phyloP scores from a whole-genome alignment of 2,888 invertebrate genomes.

The Ophion ellenae region DNA sequence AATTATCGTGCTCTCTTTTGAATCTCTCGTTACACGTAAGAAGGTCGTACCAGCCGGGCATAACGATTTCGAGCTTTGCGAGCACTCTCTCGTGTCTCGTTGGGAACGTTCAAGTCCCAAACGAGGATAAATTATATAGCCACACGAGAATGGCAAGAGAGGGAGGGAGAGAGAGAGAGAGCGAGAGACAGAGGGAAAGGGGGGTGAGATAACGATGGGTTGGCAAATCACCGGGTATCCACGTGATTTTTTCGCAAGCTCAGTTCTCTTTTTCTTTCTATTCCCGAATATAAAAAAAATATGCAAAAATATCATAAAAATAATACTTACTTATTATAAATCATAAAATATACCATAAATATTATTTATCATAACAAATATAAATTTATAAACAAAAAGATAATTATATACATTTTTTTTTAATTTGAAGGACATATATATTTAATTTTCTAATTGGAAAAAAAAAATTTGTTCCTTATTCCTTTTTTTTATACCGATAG shows the following conservation, averaged over 20 bases:
- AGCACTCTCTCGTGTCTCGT: conserved; percentile 17
- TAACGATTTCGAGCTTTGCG: conserved; percentile 29
- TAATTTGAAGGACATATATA: too few species aligned
- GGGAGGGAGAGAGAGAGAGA: not conserved
- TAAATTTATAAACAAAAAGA: too few species aligned
- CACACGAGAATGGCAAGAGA: not conserved
- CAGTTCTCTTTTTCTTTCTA: not conserved
- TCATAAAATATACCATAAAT: too few species aligned
- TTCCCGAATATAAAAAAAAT: too few species aligned
- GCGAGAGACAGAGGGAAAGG: not conserved
- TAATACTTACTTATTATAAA: too few species aligned
- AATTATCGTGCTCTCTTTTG: conserved; percentile 1
- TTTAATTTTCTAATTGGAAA: too few species aligned
- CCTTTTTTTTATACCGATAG: too few species aligned
- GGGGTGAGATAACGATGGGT: conserved; percentile 24
- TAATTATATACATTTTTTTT: too few species aligned
- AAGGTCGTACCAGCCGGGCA: conserved; percentile 49
- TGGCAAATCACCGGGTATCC: conserved; percentile 20
- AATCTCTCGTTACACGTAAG: not conserved
- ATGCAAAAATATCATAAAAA: too few species aligned
- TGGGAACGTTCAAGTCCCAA: conserved; percentile 26
- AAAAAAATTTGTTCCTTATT: too few species aligned
- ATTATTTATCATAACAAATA: too few species aligned
- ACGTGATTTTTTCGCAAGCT: conserved; percentile 37
- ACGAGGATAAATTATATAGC: conserved; percentile 35